Conservation (phyloP, 2,797 vertebrate species). For the Sebastes jordani region DNA sequence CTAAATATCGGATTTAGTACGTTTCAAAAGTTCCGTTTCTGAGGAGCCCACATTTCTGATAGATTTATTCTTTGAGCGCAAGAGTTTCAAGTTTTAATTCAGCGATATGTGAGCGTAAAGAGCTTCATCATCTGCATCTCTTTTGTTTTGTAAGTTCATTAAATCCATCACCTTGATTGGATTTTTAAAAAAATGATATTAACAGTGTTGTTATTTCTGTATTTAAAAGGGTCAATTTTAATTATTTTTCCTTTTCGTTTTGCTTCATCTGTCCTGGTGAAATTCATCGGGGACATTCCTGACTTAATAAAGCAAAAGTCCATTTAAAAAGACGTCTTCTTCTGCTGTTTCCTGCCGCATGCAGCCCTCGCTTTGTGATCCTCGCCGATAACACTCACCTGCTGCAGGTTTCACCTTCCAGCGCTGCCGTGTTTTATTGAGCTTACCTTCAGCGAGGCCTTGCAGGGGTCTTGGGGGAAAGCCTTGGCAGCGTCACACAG, state of each 20-base stretch:
- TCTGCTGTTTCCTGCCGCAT: background rate
- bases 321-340: background rate
- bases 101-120: background rate
- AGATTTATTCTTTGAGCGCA: too few relatives aligned
- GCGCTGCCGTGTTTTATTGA: slow-evolving; percentile 59
- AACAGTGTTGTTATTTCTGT: too few relatives aligned
- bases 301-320: too few relatives aligned
- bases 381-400: slow-evolving; percentile 38
- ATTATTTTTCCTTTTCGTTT: too few relatives aligned
- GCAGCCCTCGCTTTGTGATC: slow-evolving; percentile 25
- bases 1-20: too few relatives aligned
- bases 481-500: slow-evolving; percentile 66
- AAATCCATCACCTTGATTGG: background rate
- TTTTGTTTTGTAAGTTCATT: background rate
- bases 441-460: slow-evolving; percentile 67
- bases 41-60: too few relatives aligned
- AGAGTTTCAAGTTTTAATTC: background rate
- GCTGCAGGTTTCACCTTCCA: slow-evolving; percentile 64
- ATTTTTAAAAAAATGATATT: too few relatives aligned
- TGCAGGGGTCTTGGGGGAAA: slow-evolving; percentile 53
- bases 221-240: too few relatives aligned
- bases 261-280: too few relatives aligned
- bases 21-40: too few relatives aligned
- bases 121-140: background rate
- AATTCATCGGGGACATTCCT: too few relatives aligned